Evolutionary conservation across 1,140 invertebrate species (phyloP), one percentile per base, ranked within the genome.

Genomic region (Drosophila persimilis): DNA sequence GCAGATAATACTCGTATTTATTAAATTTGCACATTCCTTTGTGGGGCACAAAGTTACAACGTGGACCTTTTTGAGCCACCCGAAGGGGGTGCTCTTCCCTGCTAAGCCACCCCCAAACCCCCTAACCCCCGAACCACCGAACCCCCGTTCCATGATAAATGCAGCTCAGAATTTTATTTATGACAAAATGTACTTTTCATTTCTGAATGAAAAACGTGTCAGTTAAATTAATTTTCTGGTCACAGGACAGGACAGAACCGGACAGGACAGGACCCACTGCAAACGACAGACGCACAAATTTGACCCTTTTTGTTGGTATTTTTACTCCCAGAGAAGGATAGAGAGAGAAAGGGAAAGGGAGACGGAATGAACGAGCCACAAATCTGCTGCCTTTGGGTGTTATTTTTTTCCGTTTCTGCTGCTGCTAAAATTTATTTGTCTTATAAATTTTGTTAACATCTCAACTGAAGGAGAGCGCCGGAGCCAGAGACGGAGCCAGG

Each of bases 381-480:
- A 73, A 73, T 73, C 59, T 73, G 69, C 46, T 73, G 41, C 58
- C 63, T 64, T 47, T 41, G 31, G 62, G 22, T 46, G 48, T 50
- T 63, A 59, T 41, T 13, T 64, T 62, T 62, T 63, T 64, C 31
- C 17, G 43, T 31, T 64, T 45, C 26, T 64, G 39, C 20, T 15
- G 59, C 45, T 63, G 59, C 45, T 73, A 73, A 71, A 73, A 73
- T 73, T 73, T 73, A 73, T 73, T 73, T 73, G 69, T 73, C 71
- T 73, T 73, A 73, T 73, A 73, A 73, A 73, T 73, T 73, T 73
- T 73, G 69, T 55, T 73, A 73, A 73, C 71, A 73, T 73, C 71
- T 73, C 71, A 73, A 73, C 58, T 62, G 48, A 72, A 31, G 65
- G 26, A 44, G 35, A 31, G 45, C 48, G 11, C 29, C 24, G 5